A percentile compares a stretch with the other conserved stretches of the same genome.
Conservation (phyloP, 2,113 vertebrate species). For the Cebus imitator region DNA sequence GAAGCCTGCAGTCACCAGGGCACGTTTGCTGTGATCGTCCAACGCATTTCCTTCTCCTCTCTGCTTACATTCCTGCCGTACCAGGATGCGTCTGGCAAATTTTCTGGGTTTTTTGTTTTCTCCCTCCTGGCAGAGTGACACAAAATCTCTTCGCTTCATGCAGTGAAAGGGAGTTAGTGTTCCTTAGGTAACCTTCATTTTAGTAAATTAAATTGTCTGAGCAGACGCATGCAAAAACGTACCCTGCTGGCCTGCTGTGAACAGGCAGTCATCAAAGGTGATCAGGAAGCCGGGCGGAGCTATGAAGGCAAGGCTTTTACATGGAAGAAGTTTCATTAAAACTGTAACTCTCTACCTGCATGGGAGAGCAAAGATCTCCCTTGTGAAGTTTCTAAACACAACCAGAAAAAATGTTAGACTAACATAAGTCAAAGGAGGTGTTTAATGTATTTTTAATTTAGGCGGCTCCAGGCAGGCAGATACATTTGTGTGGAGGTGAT, state of each 20-base stretch:
- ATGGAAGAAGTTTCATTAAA: background rate
- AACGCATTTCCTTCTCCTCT: background rate
- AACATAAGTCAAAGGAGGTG: background rate
- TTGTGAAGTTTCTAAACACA: background rate
- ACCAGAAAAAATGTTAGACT: background rate
- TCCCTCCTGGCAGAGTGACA: background rate
- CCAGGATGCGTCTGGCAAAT: background rate
- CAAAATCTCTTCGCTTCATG: background rate
- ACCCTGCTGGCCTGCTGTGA: background rate
- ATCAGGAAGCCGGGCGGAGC: background rate
- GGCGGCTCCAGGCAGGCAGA: background rate
- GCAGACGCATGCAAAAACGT: background rate
- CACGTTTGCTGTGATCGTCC: background rate
- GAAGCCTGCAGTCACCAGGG: background rate
- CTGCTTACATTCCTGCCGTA: background rate
- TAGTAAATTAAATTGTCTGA: constrained; percentile 28
- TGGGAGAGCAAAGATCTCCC: background rate
- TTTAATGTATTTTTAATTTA: background rate
- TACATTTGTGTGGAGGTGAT: background rate
- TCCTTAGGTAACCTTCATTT: constrained; percentile 49
- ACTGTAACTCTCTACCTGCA: background rate
- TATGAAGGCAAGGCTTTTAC: background rate
- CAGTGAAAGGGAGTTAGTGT: background rate
- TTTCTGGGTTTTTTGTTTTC: background rate
- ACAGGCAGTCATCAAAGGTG: background rate